Percentiles rank a stretch among this genome's conserved stretches.
Conservation (phyloP, 2,888 invertebrate genomes). For the Nomada fabriciana region DNA sequence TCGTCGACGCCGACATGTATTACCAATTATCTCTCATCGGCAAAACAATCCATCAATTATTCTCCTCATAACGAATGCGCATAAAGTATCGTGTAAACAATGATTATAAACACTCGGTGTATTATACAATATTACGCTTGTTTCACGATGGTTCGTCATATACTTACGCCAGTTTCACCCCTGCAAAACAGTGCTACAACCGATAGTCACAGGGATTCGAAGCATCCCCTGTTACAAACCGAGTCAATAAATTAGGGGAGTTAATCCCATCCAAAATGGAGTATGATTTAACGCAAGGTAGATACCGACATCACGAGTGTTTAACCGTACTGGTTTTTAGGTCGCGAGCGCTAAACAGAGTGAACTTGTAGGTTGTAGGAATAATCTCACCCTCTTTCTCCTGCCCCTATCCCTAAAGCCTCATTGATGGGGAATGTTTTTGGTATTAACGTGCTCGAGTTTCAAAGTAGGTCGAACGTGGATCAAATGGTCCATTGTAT, state of each 20-base stretch:
- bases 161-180: constrained; percentile 32
- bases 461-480: constrained; percentile 49
- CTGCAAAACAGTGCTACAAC: constrained; percentile 58
- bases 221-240: constrained; percentile 30
- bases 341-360: constrained; percentile 18
- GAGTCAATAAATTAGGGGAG: constrained; percentile 76
- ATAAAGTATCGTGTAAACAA: constrained; percentile 54
- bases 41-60: constrained; percentile 39
- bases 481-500: constrained; percentile 17
- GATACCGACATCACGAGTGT: constrained; percentile 11
- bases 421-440: constrained; percentile 57
- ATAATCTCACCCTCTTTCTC: constrained; percentile 5
- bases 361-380: constrained; percentile 25
- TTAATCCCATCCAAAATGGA: constrained; percentile 68
- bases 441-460: constrained; percentile 51
- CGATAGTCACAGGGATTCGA: constrained; percentile 43
- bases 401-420: not conserved
- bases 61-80: constrained; percentile 26
- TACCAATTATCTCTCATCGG: constrained; percentile 35
- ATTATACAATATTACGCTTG: constrained; percentile 34
- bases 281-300: constrained; percentile 70
- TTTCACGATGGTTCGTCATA: constrained; percentile 26
- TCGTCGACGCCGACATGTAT: not conserved
- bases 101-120: constrained; percentile 59
- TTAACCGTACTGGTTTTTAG: constrained; percentile 16